Base-by-base conservation (phyloP, 2,113 vertebrate genomes). In the Sinosuthora webbiana region DNA sequence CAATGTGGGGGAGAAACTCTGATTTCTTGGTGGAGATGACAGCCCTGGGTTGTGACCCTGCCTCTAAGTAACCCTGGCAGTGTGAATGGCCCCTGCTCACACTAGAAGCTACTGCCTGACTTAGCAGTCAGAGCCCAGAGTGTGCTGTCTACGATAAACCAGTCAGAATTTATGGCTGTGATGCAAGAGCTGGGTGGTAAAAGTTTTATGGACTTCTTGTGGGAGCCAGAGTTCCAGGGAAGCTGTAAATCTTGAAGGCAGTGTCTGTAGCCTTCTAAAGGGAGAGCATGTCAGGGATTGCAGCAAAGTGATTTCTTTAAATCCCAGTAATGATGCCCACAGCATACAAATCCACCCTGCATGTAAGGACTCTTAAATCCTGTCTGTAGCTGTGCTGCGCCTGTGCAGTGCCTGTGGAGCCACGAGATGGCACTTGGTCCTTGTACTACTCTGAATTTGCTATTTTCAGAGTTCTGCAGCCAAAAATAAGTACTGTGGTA, bases 361-460 rank as follows among this genome's bases (percentile, higher is more conserved):
- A 16, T 2, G 67, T 22, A 49, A 3, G 28, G 50, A 2, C 44
- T 52, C 35, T 79, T 6, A 25, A 3, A 25, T 13, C 25, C 44
- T 0, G 0, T 3, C 35, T 8, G 24, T 9, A n/a, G 55, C 55
- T 21, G 6, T 47, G 45, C 45, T 19, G 31, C 33, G 71, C 62
- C 75, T 73, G 90, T 15, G 35, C 1, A 0, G 11, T 19, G 69
- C 33, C 69, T 6, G 3, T 9, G 33, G 31, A 20, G 30, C 96
- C 95, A 91, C 94, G 7, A 96, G 95, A 16, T 93, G 96, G 95
- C 96, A 88, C 77, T 30, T 83, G 87, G 14, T 44, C 47, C 81
- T 64, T 13, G 1, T 20, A 0, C 23, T 63, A 15, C n/a, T 45
- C 45, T 8, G 22, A n/a, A 44, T 83, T 23, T 18, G 16, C 16